Evolutionary conservation across 2,113 vertebrate species (phyloP), one percentile per base, ranked within the genome.

Genomic region (Tragelaphus imberbis): DNA sequence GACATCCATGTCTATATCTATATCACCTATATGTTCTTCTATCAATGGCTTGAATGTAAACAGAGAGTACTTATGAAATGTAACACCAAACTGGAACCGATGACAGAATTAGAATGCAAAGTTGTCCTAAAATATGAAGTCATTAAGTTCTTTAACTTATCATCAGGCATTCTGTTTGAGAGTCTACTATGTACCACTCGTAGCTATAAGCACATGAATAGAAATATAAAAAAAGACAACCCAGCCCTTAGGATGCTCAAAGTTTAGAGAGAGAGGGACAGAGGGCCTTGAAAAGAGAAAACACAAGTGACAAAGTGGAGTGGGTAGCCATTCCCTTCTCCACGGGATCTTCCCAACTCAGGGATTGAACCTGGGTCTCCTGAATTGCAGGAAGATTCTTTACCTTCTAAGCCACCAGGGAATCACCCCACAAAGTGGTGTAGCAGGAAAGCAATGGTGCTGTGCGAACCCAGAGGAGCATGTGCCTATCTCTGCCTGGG

Each of bases 101-200:
- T 82, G 25, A 79, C n/a, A 91, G 55, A 92, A 33, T 71, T 56
- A 63, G 17, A 95, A 82, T 89, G 89, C 30, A 87, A 92, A 63
- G 11, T 84, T 33, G 19, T 79, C 5, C 16, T 68, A 71, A 96
- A 75, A 11, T 63, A 75, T 5, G 6, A 55, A 80, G 92, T 36
- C 11, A 30, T 55, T 80, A 23, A 33, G 33, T 90, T 36, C 81
- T 92, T 88, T 75, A 13, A 81, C 47, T 86, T 92, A 65, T 85
- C 23, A 51, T 71, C 27, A 68, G 71, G 33, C 4, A 49, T 55
- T 85, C 2, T 30, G 6, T 75, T 23, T 59, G 75, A 92, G 25
- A 88, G 21, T 21, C 25, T 36, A 6, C 63, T 14, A 61, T 51
- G 1, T 49, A 59, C 9, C 12, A 88, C 23, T 90, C 23, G 28